Base-by-base conservation (phyloP, 2,797 vertebrate species). In the Allobates femoralis region DNA sequence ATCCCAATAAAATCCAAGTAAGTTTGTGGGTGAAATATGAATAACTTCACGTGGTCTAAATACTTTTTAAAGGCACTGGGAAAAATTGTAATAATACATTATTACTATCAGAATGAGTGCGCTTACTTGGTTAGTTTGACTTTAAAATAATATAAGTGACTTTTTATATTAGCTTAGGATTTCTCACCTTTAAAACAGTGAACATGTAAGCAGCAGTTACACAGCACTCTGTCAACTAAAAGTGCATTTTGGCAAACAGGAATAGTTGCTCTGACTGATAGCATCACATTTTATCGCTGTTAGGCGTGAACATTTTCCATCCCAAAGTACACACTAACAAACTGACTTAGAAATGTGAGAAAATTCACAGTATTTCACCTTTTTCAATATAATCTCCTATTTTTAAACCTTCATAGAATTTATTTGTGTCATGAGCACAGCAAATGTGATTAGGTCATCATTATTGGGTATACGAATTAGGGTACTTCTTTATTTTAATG, bases 361-460 rank as follows among this genome's bases (percentile, higher is more conserved):
- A 60, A 64, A 76, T 64, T 84, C 82, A 84, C 82, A 84, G 19
- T 21, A 32, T 84, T 51, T 84, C 82, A 76, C 82, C 56, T 84
- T 76, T 64, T 64, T 76, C n/a, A 76, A 64, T 51, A 51, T 76
- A 32, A 32, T 75, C 16, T 60, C 16, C 58, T 84, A 84, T 84
- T 76, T 84, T 84, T 60, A 84, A 76, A 84, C 30, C 15, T 62
- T 23, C 28, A 64, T 50, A n/a, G 8, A 60, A n/a, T 56, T 5
- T 58, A 56, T 21, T 23, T 56, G 53, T 83, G 66, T 60, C 53
- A 46, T 60, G 50, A 83, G 14, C 6, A 16, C 6, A 15, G 79
- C 41, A 41, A 67, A 67, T n/a, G 46, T 37, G 34, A 55, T 71
- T 81, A 16, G 6, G 50, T 21, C 21, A 81, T 34, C 21, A 81